Evolutionary conservation across 2,888 invertebrate species (phyloP), one percentile per base, ranked within the genome.

Genomic region (Cephus runcator): DNA sequence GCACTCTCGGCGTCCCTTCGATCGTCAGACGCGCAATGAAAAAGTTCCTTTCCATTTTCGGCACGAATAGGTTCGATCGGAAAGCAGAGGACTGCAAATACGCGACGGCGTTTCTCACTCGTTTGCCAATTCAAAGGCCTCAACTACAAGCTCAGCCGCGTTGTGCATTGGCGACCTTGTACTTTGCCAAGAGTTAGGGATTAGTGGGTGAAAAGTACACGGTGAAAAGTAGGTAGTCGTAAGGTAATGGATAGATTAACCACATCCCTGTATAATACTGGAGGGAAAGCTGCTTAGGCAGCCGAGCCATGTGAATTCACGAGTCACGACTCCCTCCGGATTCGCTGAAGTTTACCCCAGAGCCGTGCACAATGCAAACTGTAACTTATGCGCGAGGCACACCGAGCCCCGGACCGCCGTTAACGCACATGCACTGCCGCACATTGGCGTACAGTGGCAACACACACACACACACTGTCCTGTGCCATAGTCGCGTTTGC

Each of bases 351-450:
- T 87, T 87, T 83, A 82, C 85, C 83, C 82, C 81, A 80, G 83
- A 83, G 84, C 82, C 79, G 81, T 82, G 83, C 84, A 87, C 86
- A 87, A 86, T 86, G 85, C 87, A 84, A 87, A 84, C 85, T 84
- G 84, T 84, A 87, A 87, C 86, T 87, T 87, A 85, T 81, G 84
- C 86, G 80, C 78, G 56, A 35, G 15, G 73, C 73, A 77, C 34
- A 79, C 68, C 78, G 68, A 75, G n/a, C 69, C 12, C 15, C 77
- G 11, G 30, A 23, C 73, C 23, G 34, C 36, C 23, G n/a, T 33
- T 12, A 34, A 35, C 34, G 69, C 35, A 73, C 73, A 31, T 69
- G 33, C 30, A 69, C 74, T 69, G 31, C 3, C 69, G 23, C 34
- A 34, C 34, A 34, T 9, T 34, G 9, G 34, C 34, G 34, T 34